A percentile compares a stretch with the other conserved stretches of the same genome.
Conservation (phyloP, 2,113 vertebrate species). For the Chaetodon auriga region DNA sequence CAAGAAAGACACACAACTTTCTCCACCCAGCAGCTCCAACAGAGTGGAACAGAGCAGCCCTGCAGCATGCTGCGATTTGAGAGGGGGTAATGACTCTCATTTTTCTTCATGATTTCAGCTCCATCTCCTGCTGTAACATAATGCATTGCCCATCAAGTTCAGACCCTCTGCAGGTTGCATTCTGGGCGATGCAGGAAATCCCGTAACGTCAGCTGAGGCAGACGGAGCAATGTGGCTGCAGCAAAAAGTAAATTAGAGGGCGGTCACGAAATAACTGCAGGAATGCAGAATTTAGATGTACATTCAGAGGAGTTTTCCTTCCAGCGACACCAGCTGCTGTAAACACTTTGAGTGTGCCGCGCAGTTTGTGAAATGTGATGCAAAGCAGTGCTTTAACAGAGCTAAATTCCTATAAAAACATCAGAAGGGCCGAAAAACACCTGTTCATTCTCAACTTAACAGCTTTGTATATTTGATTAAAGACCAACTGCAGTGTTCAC, state of each 20-base stretch:
- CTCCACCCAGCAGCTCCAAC: conserved; percentile 6
- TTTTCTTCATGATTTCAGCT: conserved; percentile 32
- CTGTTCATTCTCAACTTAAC: neutral
- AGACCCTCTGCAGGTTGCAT: conserved; percentile 40
- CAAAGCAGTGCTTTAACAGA: neutral
- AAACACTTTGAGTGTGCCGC: neutral
- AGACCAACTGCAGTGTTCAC: neutral
- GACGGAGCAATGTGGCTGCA: conserved; percentile 10
- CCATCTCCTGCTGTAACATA: conserved; percentile 46
- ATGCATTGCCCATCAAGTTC: conserved; percentile 38
- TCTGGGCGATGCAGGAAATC: conserved; percentile 30
- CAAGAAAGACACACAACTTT: neutral
- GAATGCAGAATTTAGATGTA: conserved; percentile 27
- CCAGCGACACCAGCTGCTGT: conserved; percentile 21
- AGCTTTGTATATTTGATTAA: neutral
- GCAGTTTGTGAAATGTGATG: conserved; percentile 20
- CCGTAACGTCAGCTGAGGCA: conserved; percentile 1
- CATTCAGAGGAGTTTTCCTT: conserved; percentile 30
- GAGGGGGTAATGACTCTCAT: conserved; percentile 13
- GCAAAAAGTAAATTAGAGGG: conserved; percentile 45
- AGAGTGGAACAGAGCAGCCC: neutral
- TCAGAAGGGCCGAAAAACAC: neutral
- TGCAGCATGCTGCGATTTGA: conserved; percentile 3
- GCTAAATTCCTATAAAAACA: neutral
- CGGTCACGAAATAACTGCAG: conserved; percentile 18